Evolutionary conservation across 2,113 vertebrate genomes (phyloP), one percentile per base, ranked within the genome.

Genomic region (Bucco capensis): DNA sequence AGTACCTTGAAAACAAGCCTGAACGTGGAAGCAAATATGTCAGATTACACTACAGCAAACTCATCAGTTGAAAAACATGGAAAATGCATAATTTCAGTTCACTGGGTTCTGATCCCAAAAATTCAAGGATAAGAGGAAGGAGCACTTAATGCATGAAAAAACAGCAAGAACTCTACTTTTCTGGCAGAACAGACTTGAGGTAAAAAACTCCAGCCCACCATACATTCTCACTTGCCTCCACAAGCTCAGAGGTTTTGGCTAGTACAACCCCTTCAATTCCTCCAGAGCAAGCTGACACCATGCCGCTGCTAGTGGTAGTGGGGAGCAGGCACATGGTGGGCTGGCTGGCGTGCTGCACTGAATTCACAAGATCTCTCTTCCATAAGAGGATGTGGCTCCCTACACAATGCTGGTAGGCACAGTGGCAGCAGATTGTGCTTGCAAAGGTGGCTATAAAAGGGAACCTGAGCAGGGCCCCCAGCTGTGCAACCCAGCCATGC

Each of bases 261-360:
- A 3, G 42, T 27, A 62, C 27, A 73, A 56, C 19, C 8, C 35
- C 38, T 19, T 9, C 33, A 38, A 2, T 2, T 58, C 22, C 71
- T 67, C 27, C 46, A 61, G 44, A 10, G 60, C 61, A 54, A 4
- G 4, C 56, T 5, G 15, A 33, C 61, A 31, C 18, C 0, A 0
- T 3, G 38, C 28, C 28, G 57, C 57, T 78, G 74, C 44, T 16
- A 7, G 35, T 12, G 61, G 4, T 3, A 6, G 46, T 5, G 7
- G 51, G 49, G 22, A 35, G 47, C 33, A n/a, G 40, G 27, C 11
- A 0, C n/a, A 4, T 0, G 1, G 51, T 0, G 0, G 56, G 56
- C 12, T 2, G 14, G 17, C 38, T 9, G 15, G 5, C 31, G 13
- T 44, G 30, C 54, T 58, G 57, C 2, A 1, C 10, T 35, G 66